phyloP scores from a whole-genome alignment of 37 sponge, comb jelly and placozoan genomes.

The Oopsacas minuta region DNA sequence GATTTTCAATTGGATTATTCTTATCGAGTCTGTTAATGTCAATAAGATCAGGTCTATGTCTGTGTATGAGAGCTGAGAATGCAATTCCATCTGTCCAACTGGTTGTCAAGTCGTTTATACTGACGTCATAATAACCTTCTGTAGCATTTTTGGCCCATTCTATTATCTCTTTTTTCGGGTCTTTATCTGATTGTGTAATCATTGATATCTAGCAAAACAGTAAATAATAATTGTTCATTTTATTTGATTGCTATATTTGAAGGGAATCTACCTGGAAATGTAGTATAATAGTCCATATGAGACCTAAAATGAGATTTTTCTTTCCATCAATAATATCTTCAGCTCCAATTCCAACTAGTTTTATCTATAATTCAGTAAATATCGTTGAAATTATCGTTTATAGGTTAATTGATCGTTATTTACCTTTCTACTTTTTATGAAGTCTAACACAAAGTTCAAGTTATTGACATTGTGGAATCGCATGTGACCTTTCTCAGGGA shows the following conservation, averaged over 20 bases:
- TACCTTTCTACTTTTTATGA: slow-evolving; percentile 9
- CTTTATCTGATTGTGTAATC: background rate
- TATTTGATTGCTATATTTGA: no score
- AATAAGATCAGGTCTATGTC: background rate
- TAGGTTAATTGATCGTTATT: no score
- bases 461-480: slow-evolving; percentile 10
- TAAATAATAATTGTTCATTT: background rate
- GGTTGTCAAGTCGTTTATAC: background rate
- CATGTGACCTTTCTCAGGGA: background rate
- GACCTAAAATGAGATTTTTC: slow-evolving; percentile 68
- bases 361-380: slow-evolving; percentile 34
- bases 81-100: background rate
- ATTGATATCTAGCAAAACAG: background rate
- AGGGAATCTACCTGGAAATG: slow-evolving; percentile 47
- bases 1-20: background rate
- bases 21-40: background rate
- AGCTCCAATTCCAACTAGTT: slow-evolving; percentile 79
- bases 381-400: no score
- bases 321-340: slow-evolving; percentile 95
- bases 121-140: background rate
- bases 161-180: slow-evolving; percentile 1
- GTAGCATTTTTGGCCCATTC: background rate
- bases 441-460: background rate
- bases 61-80: background rate
- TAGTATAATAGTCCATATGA: slow-evolving; percentile 88